Conservation (phyloP, 2,888 invertebrate genomes). For the Eupithecia tripunctaria region DNA sequence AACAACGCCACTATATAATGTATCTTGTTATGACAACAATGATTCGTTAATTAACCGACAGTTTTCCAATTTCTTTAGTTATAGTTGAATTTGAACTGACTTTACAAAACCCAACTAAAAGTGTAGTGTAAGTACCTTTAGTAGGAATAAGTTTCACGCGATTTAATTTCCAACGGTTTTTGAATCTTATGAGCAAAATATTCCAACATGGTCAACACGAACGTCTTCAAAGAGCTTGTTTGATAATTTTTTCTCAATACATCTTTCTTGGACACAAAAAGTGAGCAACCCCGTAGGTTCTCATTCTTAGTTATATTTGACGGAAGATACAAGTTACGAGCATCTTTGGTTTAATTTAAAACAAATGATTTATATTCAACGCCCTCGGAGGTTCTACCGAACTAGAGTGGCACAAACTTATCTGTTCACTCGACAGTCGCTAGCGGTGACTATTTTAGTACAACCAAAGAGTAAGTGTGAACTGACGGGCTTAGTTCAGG, state of each 20-base stretch:
- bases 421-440: background rate
- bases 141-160: background rate
- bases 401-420: slow-evolving; percentile 4
- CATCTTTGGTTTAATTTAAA: slow-evolving; percentile 33
- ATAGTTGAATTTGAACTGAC: background rate
- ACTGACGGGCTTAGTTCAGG: background rate
- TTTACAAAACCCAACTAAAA: background rate
- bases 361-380: slow-evolving; percentile 36
- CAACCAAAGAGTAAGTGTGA: background rate
- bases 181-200: background rate
- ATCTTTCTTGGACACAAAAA: slow-evolving; percentile 8
- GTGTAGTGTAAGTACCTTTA: no score
- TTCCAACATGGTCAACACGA: background rate
- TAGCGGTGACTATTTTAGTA: background rate
- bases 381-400: slow-evolving; percentile 28
- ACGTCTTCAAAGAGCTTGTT: background rate
- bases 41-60: background rate
- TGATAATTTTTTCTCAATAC: background rate
- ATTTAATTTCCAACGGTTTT: background rate
- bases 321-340: slow-evolving; percentile 22
- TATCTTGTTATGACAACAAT: background rate
- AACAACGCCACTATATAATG: background rate
- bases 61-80: background rate
- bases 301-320: background rate
- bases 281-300: background rate